These are phyloP conservation scores for Nymphalis urticae DNA, from an alignment of 2,888 invertebrate species.

Conservation along the genomic window DNA sequence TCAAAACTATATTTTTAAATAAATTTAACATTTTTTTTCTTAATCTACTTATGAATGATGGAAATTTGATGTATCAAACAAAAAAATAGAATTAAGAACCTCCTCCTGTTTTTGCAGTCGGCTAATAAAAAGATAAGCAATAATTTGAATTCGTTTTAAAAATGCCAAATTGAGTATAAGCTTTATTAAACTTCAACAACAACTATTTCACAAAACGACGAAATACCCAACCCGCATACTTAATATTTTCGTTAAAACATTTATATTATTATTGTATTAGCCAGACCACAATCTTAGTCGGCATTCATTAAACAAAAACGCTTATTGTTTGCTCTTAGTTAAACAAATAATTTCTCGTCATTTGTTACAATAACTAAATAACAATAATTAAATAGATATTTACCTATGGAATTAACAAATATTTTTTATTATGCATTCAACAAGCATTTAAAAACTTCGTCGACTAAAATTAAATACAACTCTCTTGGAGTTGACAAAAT, in stretches of 20 bases:
- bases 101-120: too few species aligned
- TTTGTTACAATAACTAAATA: slow-evolving; percentile 10
- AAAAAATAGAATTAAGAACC: too few species aligned
- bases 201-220: neutral
- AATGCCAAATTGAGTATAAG: neutral
- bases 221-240: neutral
- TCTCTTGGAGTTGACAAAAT: too few species aligned
- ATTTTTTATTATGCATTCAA: too few species aligned
- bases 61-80: too few species aligned
- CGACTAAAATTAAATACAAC: too few species aligned
- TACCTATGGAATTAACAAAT: too few species aligned
- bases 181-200: neutral
- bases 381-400: neutral
- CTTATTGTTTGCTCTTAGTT: slow-evolving; percentile 11
- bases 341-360: slow-evolving; percentile 9
- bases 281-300: neutral
- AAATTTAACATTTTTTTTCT: too few species aligned
- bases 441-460: too few species aligned
- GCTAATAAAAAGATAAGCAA: too few species aligned
- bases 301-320: slow-evolving; percentile 15
- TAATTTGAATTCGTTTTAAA: neutral
- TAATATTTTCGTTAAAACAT: neutral
- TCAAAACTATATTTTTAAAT: too few species aligned
- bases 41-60: too few species aligned
- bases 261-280: neutral